phyloP scores from a whole-genome alignment of 2,888 invertebrate genomes.

The Drosophila melanosoma region DNA sequence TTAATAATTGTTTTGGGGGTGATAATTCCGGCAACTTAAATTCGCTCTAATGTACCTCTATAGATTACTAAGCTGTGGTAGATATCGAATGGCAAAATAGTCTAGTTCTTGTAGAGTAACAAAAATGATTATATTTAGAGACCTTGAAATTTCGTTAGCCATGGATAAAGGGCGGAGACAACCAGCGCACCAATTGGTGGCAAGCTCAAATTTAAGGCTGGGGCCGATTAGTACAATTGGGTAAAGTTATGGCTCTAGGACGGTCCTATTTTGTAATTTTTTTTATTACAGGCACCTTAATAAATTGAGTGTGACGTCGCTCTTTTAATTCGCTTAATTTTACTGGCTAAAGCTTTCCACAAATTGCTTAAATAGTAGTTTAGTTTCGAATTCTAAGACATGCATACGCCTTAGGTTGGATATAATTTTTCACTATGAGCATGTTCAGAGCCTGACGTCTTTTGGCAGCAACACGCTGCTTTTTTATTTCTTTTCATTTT shows the following conservation, averaged over 20 bases:
- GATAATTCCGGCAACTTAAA: background rate
- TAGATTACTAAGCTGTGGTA: background rate
- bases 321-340: background rate
- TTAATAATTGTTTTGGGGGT: background rate
- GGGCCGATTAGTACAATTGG: background rate
- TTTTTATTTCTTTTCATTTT: background rate
- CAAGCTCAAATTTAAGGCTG: background rate
- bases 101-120: background rate
- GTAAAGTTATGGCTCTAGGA: background rate
- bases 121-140: background rate
- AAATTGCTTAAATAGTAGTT: background rate
- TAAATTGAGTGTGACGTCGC: background rate
- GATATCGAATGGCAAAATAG: background rate
- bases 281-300: background rate
- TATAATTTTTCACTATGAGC: slow-evolving; percentile 14
- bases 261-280: background rate
- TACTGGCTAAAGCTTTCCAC: background rate
- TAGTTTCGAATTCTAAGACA: slow-evolving; percentile 1
- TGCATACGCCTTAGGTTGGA: slow-evolving; percentile 8
- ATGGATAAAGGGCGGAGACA: background rate
- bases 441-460: slow-evolving; percentile 2
- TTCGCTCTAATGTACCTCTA: background rate
- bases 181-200: background rate
- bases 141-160: background rate
- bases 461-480: slow-evolving; percentile 53